A percentile compares a stretch with the other conserved stretches of the same genome.
Conservation (phyloP, 2,797 vertebrate genomes). For the Tragopan temminckii region DNA sequence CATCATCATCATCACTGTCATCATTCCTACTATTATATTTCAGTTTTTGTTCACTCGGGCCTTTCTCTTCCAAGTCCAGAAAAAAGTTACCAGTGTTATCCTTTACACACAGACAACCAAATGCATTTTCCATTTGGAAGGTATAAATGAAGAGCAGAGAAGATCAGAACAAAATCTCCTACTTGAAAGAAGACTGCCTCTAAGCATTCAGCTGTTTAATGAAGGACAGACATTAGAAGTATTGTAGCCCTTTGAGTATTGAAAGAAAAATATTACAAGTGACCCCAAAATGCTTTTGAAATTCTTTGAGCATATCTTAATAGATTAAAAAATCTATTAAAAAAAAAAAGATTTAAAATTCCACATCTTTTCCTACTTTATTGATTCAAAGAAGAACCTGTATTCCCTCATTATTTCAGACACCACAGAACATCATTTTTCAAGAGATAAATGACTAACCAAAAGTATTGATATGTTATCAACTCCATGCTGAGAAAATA, state of each 20-base stretch:
- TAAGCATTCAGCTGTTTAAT: neutral
- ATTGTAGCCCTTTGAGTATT: neutral
- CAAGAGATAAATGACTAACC: neutral
- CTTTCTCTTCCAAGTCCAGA: neutral
- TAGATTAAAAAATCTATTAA: neutral
- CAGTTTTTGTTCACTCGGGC: neutral
- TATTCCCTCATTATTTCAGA: neutral
- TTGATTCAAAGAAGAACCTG: neutral
- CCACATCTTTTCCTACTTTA: neutral
- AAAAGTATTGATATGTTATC: neutral
- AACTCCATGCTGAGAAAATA: neutral
- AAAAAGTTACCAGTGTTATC: neutral
- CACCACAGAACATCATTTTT: neutral
- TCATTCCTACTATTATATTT: neutral
- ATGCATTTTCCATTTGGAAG: neutral
- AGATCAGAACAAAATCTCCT: neutral
- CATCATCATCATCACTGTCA: neutral
- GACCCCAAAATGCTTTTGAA: neutral
- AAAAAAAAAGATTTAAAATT: neutral
- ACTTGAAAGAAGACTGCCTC: neutral
- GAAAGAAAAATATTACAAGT: neutral
- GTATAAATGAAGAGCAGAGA: neutral
- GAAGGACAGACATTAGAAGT: neutral
- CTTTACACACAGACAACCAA: neutral
- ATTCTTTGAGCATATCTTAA: neutral